These are phyloP conservation scores for Darevskia mixta DNA, from an alignment of 2,797 vertebrate genomes.

Conservation along the genomic window DNA sequence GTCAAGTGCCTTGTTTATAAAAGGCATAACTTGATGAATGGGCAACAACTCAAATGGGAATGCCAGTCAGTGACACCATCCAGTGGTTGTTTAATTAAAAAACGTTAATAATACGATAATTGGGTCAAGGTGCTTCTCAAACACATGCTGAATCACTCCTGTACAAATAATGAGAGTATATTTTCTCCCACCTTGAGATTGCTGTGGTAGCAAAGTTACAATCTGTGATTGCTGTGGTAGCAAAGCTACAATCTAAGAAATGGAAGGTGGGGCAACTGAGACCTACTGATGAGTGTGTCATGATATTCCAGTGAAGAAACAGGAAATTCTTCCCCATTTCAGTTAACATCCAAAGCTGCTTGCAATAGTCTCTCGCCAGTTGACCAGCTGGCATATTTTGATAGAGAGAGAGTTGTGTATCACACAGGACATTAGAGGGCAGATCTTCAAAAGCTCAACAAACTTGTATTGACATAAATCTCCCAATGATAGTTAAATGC, in stretches of 20 bases:
- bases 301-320: not conserved
- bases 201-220: not conserved
- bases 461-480: not conserved
- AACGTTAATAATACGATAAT: constrained; percentile 50
- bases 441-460: not conserved
- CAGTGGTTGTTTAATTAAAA: constrained; percentile 53
- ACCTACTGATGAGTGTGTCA: not conserved
- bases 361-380: not conserved
- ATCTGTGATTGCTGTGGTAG: not conserved
- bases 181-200: not conserved
- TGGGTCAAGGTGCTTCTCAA: constrained; percentile 51
- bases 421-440: not conserved
- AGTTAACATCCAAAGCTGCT: not conserved
- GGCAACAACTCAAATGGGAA: constrained; percentile 48
- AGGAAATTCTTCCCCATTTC: not conserved
- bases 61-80: constrained; percentile 46
- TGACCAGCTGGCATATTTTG: not conserved
- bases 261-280: not conserved
- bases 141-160: not conserved
- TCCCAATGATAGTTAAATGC: not conserved
- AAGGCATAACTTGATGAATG: constrained; percentile 16
- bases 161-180: constrained; percentile 53
- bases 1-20: not conserved
- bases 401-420: not conserved
- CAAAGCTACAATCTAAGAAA: not conserved